Base-by-base conservation (phyloP, 2,888 invertebrate species). In the Arrhopalites spinosus region DNA sequence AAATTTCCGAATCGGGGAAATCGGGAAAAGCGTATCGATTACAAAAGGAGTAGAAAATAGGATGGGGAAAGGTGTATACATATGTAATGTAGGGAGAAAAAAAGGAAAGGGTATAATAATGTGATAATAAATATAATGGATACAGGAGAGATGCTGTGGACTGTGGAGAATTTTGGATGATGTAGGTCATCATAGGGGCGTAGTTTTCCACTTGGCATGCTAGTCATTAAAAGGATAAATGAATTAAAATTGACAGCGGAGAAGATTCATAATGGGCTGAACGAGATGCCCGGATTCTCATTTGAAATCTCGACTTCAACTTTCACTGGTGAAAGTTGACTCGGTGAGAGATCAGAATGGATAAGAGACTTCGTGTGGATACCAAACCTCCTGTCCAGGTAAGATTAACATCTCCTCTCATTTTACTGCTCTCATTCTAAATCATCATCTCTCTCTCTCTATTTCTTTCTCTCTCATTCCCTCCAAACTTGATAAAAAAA, bases 191-290 rank as follows among this genome's bases (percentile, higher is more conserved):
- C 56, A 61, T 29, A 71, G 71, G 70, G 59, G 71, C 59, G 59
- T 59, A 45, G 53, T 11, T 36, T 36, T 30, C 59, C 53, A 59
- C 71, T 59, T 59, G 53, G 56, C 71, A 71, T 70, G 70, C 70
- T 27, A 70, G 56, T 70, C 70, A 70, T 70, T 70, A n/a, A 70
- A 70, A 43, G 59, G 71, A 71, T 71, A 71, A 74, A 74, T 74
- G 74, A 74, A 74, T 74, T 68, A 74, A 74, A 74, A 74, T 68
- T 56, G 74, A 74, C 63, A 59, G 74, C 67, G 74, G 74, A 74
- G 66, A 68, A 74, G 74, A 74, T 74, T 74, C 67, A 74, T 74
- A 74, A 74, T 74, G 74, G 50, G 36, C 47, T 59, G 69, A 61
- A 30, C 30, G 30, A 56, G 53, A 43, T 59, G 29, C 43, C 71